Base-by-base conservation (phyloP, 2,888 invertebrate species). In the Thecophora atra region DNA sequence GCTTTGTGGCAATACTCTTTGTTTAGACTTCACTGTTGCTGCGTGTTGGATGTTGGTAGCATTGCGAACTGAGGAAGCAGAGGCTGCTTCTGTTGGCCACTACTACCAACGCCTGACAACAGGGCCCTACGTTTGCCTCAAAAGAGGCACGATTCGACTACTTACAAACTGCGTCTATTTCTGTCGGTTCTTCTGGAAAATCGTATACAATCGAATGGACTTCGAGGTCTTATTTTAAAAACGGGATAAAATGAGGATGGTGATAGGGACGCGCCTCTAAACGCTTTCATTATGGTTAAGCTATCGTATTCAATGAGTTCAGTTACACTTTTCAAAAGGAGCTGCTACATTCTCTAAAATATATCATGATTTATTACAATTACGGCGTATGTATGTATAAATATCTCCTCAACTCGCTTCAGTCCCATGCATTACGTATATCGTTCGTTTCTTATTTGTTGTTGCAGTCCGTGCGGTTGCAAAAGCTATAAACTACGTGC, bases 1-100 rank as follows among this genome's bases (percentile, higher is more conserved):
- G 79, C 78, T 78, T 79, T 80, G 78, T 75, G 67, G 72, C 56
- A 15, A 3, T n/a, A 44, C 26, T 13, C 47, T 26, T 47, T 68
- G 26, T 70, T 73, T 28, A 51, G 70, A 64, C 65, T 71, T 65
- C 71, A 72, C 68, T 72, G 70, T 69, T 47, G 66, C 44, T 68
- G 52, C 11, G 8, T 66, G 17, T 37, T 44, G 26, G 44, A 47
- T 37, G 37, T 70, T 42, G 60, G 30, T 26, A 13, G 30, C 19
- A 42, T 28, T 26, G 51, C 24, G 7, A 60, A 37, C 37, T 58
- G 11, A 37, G 37, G 37, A 37, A 37, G n/a, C 11, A 37, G 37
- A 1, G 11, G 3, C 30, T 8, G 8, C 30, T 30, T 30, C 30
- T 4, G 30, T n/a, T n/a, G n/a, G n/a, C n/a, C n/a, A n/a, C n/a